Conservation (phyloP, 2,113 vertebrate genomes). For the Archilochus colubris region DNA sequence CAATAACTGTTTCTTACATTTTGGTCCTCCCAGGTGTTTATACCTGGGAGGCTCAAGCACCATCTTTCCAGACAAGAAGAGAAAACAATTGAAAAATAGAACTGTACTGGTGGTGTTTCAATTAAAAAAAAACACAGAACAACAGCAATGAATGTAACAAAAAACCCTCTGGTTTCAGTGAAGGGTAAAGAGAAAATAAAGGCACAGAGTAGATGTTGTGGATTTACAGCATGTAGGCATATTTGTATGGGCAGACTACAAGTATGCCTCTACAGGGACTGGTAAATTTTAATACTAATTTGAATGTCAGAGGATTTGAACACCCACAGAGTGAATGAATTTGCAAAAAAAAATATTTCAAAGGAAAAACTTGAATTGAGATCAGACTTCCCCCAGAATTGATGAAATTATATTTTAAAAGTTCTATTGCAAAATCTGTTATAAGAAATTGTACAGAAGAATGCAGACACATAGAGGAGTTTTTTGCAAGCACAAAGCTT, state of each 20-base stretch:
- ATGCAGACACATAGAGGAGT: neutral
- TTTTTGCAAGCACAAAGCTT: neutral
- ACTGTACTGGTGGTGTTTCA: neutral
- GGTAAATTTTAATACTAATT: neutral
- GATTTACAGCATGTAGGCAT: neutral
- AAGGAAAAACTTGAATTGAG: neutral
- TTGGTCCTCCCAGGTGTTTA: neutral
- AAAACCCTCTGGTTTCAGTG: neutral
- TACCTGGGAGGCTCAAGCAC: neutral
- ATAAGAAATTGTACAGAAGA: neutral
- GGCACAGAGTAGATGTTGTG: neutral
- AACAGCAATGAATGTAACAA: neutral
- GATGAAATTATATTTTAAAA: neutral
- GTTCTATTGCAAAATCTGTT: neutral
- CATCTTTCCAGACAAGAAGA: neutral
- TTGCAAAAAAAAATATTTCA: neutral
- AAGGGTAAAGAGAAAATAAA: neutral
- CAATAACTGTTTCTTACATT: neutral
- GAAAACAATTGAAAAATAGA: neutral
- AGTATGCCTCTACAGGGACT: neutral
- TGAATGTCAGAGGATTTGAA: neutral
- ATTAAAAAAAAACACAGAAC: neutral
- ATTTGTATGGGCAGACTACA: neutral
- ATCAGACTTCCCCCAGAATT: rapidly evolving
- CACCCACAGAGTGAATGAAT: neutral